phyloP scores from a whole-genome alignment of 1,140 invertebrate genomes.

The Papilio machaon region DNA sequence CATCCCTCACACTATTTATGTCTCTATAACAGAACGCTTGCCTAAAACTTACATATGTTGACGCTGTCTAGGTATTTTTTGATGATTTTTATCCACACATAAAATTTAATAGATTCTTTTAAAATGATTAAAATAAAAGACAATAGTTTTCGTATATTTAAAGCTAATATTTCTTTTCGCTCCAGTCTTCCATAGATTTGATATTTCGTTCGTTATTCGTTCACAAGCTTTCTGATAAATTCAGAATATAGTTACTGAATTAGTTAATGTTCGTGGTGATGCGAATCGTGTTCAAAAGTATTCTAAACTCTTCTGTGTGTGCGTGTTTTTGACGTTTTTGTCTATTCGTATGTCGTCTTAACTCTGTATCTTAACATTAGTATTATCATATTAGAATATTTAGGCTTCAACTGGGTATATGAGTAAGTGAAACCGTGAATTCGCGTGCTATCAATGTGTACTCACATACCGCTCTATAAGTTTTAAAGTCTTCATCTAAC shows the following conservation, averaged over 20 bases:
- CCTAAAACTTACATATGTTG: slow-evolving; percentile 15
- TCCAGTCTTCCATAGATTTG: slow-evolving; percentile 22
- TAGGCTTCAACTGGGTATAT: slow-evolving; percentile 60
- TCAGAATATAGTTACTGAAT: neutral
- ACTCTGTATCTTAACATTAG: slow-evolving; percentile 57
- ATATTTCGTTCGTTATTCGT: neutral
- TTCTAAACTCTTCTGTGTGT: slow-evolving; percentile 56
- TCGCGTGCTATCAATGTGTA: slow-evolving; percentile 58
- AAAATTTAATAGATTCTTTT: slow-evolving; percentile 14
- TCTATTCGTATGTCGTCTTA: slow-evolving; percentile 57
- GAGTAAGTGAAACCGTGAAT: slow-evolving; percentile 46
- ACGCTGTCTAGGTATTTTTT: slow-evolving; percentile 32
- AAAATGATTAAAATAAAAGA: neutral
- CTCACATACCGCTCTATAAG: slow-evolving; percentile 42
- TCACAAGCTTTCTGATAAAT: neutral
- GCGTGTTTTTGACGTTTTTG: slow-evolving; percentile 70
- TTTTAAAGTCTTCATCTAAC: slow-evolving; percentile 8
- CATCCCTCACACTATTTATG: neutral
- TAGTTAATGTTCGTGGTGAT: slow-evolving; percentile 50
- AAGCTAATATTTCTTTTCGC: neutral
- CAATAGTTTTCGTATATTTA: neutral
- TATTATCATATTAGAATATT: slow-evolving; percentile 51
- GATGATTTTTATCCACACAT: slow-evolving; percentile 20
- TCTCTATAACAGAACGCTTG: neutral
- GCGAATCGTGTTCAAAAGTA: slow-evolving; percentile 67